These are phyloP conservation scores for Pteropus rufus DNA, from an alignment of 2,797 vertebrate species.

Conservation along the genomic window DNA sequence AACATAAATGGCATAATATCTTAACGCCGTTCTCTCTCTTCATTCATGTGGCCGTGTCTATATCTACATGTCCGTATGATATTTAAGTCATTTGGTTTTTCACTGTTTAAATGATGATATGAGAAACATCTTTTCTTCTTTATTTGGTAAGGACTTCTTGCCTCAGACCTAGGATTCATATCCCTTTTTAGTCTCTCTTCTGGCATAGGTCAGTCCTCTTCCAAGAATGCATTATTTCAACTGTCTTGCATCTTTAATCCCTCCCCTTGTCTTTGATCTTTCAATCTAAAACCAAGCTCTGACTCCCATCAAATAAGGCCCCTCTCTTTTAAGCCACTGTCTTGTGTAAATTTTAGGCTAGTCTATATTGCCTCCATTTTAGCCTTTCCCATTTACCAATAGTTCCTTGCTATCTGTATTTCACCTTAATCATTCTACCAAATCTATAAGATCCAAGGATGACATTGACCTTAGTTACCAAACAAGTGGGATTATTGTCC, in stretches of 20 bases:
- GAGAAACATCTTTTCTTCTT: not conserved
- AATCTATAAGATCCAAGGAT: not conserved
- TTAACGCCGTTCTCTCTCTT: not conserved
- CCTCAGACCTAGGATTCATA: not conserved
- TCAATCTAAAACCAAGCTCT: not conserved
- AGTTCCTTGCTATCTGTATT: not conserved
- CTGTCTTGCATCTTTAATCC: not conserved
- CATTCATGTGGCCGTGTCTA: not conserved
- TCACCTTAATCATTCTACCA: not conserved
- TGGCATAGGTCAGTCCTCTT: not conserved
- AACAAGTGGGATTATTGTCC: not conserved
- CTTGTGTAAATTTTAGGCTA: not conserved
- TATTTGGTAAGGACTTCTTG: not conserved
- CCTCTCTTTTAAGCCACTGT: not conserved
- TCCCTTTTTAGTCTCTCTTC: not conserved
- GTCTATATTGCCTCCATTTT: not conserved
- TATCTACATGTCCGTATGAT: not conserved
- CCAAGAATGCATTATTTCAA: not conserved
- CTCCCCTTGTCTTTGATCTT: not conserved
- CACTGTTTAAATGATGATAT: not conserved
- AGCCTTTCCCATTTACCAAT: not conserved
- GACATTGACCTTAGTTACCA: not conserved
- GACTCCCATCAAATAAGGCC: not conserved
- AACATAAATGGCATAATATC: not conserved
- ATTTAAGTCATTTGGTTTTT: not conserved